Percentiles rank a stretch among this genome's conserved stretches.
These are phyloP conservation scores for Ovibos moschatus DNA, from an alignment of 2,113 vertebrate species.

Conservation along the genomic window DNA sequence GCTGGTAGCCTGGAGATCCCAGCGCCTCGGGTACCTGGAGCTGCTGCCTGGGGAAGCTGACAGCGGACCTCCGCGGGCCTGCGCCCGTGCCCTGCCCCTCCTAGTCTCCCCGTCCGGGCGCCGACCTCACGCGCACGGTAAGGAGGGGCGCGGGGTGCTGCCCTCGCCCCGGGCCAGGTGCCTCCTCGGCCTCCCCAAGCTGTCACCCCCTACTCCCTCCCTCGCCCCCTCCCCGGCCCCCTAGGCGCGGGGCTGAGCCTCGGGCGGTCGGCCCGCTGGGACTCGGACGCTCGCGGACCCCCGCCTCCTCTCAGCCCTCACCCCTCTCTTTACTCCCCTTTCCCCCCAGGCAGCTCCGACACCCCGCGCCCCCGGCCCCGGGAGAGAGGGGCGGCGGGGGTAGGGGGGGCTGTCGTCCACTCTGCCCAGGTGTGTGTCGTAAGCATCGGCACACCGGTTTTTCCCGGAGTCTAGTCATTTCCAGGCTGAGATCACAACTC, in stretches of 20 bases:
- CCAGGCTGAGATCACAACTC: neutral
- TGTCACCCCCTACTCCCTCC: neutral
- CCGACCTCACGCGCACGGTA: constrained; percentile 38
- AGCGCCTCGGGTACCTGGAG: neutral
- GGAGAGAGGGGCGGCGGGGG: too few relatives aligned
- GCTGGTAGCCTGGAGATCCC: neutral
- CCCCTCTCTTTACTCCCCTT: neutral
- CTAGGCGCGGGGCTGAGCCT: neutral
- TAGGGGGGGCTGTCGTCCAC: neutral
- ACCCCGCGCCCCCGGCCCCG: neutral
- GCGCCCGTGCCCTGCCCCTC: neutral
- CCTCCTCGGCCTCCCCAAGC: neutral
- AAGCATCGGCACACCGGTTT: neutral
- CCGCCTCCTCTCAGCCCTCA: neutral
- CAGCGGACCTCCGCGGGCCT: neutral
- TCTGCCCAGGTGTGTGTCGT: neutral
- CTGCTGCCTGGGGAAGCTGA: neutral
- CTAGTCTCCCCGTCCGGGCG: neutral
- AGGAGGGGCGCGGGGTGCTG: neutral
- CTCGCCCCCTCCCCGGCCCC: neutral
- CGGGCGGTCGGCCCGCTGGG: neutral
- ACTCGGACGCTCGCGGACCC: neutral
- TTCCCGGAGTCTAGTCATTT: neutral
- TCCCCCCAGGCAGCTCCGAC: neutral
- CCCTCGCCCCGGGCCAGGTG: neutral